A percentile compares a stretch with the other conserved stretches of the same genome.
phyloP scores from a whole-genome alignment of 2,888 invertebrate genomes.

The Parasteatoda lunata region DNA sequence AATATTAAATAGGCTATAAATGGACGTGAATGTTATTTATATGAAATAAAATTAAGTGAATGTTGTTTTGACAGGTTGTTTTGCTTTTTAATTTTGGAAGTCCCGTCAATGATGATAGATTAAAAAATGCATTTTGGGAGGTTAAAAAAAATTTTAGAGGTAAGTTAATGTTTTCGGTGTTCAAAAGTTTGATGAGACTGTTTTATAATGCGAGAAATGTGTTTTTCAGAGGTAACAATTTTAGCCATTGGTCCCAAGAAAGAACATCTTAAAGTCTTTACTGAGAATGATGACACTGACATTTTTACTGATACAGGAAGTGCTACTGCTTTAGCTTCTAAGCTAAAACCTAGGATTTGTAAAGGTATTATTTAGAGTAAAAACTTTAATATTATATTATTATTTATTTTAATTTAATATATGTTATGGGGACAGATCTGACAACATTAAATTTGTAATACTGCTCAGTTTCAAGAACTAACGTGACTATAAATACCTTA shows the following conservation, averaged over 20 bases:
- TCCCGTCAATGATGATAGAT: slow-evolving; percentile 1
- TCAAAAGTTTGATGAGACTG: background rate
- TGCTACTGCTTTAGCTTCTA: background rate
- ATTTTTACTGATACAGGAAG: slow-evolving; percentile 24
- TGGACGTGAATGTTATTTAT: too few relatives aligned
- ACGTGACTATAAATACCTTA: too few relatives aligned
- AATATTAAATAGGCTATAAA: too few relatives aligned
- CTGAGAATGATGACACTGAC: slow-evolving; percentile 23
- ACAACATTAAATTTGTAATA: too few relatives aligned
- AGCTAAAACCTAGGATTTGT: slow-evolving; percentile 49
- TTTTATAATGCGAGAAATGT: background rate
- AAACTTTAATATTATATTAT: too few relatives aligned
- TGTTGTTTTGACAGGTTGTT: slow-evolving; percentile 25
- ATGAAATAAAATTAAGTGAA: background rate
- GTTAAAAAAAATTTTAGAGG: slow-evolving; percentile 42
- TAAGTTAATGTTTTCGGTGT: slow-evolving; percentile 1
- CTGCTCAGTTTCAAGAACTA: too few relatives aligned
- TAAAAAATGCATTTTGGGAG: slow-evolving; percentile 44
- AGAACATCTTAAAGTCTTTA: slow-evolving; percentile 24
- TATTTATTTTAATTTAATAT: too few relatives aligned
- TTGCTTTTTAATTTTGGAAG: slow-evolving; percentile 53
- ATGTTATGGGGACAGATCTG: too few relatives aligned
- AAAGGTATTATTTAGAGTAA: slow-evolving; percentile 30
- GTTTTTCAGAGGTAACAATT: slow-evolving; percentile 39
- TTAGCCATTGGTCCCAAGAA: slow-evolving; percentile 43